A percentile compares a stretch with the other conserved stretches of the same genome.
These are phyloP conservation scores for Oconnorella tubifera DNA, from an alignment of 2,888 invertebrate genomes.

Conservation along the genomic window DNA sequence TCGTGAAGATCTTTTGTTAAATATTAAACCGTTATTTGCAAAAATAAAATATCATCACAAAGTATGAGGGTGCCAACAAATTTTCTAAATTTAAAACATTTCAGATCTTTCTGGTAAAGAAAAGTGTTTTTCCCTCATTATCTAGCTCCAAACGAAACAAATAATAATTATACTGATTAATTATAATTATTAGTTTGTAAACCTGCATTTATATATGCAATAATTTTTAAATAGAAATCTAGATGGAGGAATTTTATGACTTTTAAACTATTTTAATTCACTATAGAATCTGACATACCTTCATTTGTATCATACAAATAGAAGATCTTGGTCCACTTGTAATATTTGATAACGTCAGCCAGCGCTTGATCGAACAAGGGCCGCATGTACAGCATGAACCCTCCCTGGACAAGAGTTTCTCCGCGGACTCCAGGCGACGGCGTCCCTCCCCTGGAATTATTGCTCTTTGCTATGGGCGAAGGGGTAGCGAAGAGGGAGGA, in stretches of 20 bases:
- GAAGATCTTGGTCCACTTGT: slow-evolving; percentile 83
- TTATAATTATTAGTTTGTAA: too few species aligned
- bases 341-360: slow-evolving; percentile 87
- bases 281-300: slow-evolving; percentile 21
- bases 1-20: too few species aligned
- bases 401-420: neutral
- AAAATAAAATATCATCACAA: too few species aligned
- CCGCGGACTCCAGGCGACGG: neutral
- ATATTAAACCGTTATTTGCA: too few species aligned
- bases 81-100: too few species aligned
- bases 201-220: too few species aligned
- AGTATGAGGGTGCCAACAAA: too few species aligned
- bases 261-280: neutral
- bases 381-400: slow-evolving; percentile 64
- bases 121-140: too few species aligned
- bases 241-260: too few species aligned
- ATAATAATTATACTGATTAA: too few species aligned
- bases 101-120: too few species aligned
- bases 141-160: too few species aligned
- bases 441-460: neutral
- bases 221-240: slow-evolving; percentile 9
- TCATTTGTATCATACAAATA: slow-evolving; percentile 76
- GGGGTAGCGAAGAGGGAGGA: neutral
- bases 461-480: neutral
- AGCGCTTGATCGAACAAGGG: slow-evolving; percentile 94